Conservation (phyloP, 2,888 invertebrate genomes). For the Drosophila atripex region DNA sequence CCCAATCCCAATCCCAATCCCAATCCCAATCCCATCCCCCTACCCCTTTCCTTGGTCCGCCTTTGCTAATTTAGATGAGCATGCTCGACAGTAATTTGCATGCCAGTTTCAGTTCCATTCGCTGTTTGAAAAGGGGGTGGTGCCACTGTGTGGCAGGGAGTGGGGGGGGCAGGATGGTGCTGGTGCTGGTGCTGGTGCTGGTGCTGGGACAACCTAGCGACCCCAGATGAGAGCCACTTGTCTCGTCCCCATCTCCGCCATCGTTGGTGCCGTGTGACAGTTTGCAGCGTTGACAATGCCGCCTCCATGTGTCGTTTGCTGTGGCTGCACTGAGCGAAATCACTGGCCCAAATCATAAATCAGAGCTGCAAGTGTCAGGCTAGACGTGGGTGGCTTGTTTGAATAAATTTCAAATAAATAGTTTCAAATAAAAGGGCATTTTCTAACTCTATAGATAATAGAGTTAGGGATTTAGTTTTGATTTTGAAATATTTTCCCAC, state of each 20-base stretch:
- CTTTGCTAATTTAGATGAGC: conserved; percentile 73
- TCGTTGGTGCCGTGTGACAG: conserved; percentile 29
- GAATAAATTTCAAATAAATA: too few relatives aligned
- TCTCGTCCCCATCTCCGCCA: conserved; percentile 8
- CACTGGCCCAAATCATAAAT: too few relatives aligned
- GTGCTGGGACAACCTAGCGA: conserved; percentile 22
- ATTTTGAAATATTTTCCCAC: neutral
- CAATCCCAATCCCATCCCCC: neutral
- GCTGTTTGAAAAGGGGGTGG: conserved; percentile 15
- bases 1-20: neutral
- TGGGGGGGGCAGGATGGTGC: neutral
- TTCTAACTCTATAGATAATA: too few relatives aligned
- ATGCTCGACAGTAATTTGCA: conserved; percentile 77
- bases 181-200: neutral
- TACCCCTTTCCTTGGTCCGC: neutral
- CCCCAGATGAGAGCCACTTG: conserved; percentile 50
- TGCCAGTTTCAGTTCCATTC: conserved; percentile 71
- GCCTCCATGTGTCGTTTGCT: conserved; percentile 65
- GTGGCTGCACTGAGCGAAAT: conserved; percentile 5
- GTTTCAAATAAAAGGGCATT: too few relatives aligned
- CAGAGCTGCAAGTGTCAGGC: too few relatives aligned
- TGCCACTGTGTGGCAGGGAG: neutral
- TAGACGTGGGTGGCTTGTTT: too few relatives aligned
- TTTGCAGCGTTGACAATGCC: conserved; percentile 69
- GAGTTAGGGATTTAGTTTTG: too few relatives aligned